Conservation (phyloP, 2,113 vertebrate genomes). For the Sinocyclocheilus anshuiensis region DNA sequence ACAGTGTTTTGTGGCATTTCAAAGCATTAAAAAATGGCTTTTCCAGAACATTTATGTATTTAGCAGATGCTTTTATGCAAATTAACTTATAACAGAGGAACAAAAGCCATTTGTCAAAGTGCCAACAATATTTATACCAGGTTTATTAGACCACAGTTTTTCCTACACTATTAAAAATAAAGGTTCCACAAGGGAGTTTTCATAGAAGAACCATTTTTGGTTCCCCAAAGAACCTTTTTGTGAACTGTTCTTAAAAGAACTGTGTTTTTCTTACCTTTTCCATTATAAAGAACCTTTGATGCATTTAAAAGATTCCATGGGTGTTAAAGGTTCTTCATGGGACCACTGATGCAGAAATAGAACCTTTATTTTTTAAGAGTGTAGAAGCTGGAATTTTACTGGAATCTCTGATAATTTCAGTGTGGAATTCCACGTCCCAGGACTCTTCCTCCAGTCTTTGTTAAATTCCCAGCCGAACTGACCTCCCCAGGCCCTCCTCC, state of each 20-base stretch:
- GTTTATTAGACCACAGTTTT: not conserved
- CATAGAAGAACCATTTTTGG: too few species aligned
- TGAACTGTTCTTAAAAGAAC: too few species aligned
- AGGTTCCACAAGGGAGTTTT: not conserved
- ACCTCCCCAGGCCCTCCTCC: constrained; percentile 3
- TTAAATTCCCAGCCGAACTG: constrained; percentile 5
- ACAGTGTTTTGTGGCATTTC: not conserved
- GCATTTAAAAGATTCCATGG: not conserved
- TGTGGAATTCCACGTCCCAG: not conserved
- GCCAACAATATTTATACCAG: not conserved
- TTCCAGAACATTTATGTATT: not conserved
- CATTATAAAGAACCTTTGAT: not conserved
- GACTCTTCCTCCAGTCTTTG: not conserved
- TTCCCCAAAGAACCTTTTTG: too few species aligned
- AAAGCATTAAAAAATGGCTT: not conserved
- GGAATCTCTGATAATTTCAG: not conserved
- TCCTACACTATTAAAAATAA: not conserved
- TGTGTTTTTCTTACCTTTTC: too few species aligned
- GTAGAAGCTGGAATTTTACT: not conserved
- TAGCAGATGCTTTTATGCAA: not conserved
- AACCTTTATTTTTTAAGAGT: too few species aligned
- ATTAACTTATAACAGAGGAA: not conserved
- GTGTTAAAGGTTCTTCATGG: not conserved
- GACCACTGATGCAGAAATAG: not conserved
- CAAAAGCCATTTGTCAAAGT: not conserved